Percentiles rank a stretch among this genome's conserved stretches.
These are phyloP conservation scores for Emydoidea blandingii DNA, from an alignment of 2,797 vertebrate species.

Conservation along the genomic window DNA sequence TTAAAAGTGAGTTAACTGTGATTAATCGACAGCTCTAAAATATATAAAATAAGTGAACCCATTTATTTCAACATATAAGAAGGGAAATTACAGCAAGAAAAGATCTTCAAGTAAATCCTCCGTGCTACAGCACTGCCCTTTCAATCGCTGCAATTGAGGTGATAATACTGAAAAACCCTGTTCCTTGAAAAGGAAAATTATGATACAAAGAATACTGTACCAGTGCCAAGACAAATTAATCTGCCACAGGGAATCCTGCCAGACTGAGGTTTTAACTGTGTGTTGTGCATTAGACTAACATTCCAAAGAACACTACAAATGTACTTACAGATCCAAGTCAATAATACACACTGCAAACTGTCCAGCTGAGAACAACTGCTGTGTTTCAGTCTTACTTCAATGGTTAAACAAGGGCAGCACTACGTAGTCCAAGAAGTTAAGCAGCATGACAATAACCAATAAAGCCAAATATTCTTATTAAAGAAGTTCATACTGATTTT, in stretches of 20 bases:
- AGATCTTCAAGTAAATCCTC: background rate
- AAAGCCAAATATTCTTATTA: background rate
- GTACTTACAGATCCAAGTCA: background rate
- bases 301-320: constrained; percentile 39
- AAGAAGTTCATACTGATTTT: background rate
- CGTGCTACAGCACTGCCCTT: accelerated
- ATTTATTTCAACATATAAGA: background rate
- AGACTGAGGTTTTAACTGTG: background rate
- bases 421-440: background rate
- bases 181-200: constrained; percentile 24
- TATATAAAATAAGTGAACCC: background rate
- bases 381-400: background rate
- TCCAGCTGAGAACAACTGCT: constrained; percentile 1
- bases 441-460: background rate
- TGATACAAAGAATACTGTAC: constrained; percentile 71
- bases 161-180: background rate
- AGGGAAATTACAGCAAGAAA: background rate
- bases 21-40: too few relatives aligned
- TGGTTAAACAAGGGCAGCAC: background rate
- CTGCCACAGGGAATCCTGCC: constrained; percentile 70
- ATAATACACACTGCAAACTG: constrained; percentile 25
- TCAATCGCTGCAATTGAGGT: background rate
- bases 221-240: constrained; percentile 81
- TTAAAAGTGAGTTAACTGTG: too few relatives aligned
- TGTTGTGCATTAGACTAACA: background rate